Conservation (phyloP, 1,140 invertebrate species). For the Drosophila willistoni region DNA sequence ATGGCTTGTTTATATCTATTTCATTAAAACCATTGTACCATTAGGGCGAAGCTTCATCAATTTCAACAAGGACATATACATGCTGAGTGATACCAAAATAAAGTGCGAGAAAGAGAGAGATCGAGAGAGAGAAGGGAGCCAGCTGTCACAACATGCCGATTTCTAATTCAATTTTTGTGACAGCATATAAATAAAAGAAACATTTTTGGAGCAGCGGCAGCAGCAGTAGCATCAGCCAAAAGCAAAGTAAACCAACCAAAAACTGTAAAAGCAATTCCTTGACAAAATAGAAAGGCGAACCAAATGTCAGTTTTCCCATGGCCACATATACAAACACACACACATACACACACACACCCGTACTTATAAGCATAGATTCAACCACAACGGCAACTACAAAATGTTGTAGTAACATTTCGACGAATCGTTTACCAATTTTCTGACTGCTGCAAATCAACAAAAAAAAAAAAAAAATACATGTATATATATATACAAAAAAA, state of each 20-base stretch:
- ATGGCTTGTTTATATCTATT: too few relatives aligned
- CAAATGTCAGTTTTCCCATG: conserved; percentile 79
- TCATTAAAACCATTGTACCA: not conserved
- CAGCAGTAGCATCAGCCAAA: conserved; percentile 36
- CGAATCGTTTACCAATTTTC: conserved; percentile 80
- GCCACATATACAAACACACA: conserved; percentile 39
- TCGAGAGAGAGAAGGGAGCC: not conserved
- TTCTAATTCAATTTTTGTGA: conserved; percentile 80
- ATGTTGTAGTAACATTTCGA: conserved; percentile 51
- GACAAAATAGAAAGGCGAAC: conserved; percentile 62
- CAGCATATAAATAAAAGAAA: conserved; percentile 79
- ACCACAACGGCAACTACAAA: conserved; percentile 33
- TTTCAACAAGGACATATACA: not conserved
- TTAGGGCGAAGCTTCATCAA: not conserved
- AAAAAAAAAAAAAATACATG: conserved; percentile 41
- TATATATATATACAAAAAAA: conserved; percentile 6
- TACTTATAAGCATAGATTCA: conserved; percentile 23
- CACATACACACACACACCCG: conserved; percentile 43
- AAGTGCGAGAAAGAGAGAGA: not conserved
- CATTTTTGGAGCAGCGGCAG: conserved; percentile 54
- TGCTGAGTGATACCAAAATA: not conserved
- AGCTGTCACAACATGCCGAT: conserved; percentile 64
- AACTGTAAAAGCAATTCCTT: conserved; percentile 77
- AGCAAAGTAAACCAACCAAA: conserved; percentile 53
- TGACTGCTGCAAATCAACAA: conserved; percentile 79